These are phyloP conservation scores for Chrosomus eos DNA, from an alignment of 2,797 vertebrate species.

Conservation along the genomic window DNA sequence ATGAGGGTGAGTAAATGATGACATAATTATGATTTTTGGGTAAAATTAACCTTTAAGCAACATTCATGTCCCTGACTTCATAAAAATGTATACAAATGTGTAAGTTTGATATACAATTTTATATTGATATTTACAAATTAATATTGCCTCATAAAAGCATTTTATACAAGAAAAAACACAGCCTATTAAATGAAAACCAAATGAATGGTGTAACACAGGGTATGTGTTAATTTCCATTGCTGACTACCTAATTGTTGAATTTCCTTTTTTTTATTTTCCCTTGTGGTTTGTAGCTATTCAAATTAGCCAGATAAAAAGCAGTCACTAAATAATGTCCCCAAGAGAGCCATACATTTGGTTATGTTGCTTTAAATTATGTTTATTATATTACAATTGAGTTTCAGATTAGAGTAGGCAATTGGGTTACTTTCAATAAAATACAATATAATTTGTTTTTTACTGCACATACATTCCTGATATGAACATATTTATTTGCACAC, in stretches of 20 bases:
- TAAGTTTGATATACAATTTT: background rate
- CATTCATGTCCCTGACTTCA: background rate
- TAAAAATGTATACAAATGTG: no score
- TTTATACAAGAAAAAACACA: background rate
- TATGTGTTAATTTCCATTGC: background rate
- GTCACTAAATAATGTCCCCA: background rate
- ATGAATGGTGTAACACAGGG: no score
- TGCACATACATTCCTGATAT: background rate
- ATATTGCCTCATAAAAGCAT: background rate
- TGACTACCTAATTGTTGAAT: background rate
- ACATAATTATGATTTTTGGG: background rate
- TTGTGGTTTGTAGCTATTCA: background rate
- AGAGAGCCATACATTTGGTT: background rate
- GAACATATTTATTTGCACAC: background rate
- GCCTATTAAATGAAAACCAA: background rate
- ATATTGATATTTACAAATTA: background rate
- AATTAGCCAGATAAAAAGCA: background rate
- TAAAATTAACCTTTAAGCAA: background rate
- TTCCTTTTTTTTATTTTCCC: background rate
- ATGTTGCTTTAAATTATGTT: constrained; percentile 4
- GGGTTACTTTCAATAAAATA: background rate
- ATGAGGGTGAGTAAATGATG: background rate
- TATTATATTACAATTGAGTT: background rate
- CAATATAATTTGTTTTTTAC: background rate
- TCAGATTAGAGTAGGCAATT: background rate